phyloP scores from a whole-genome alignment of 1,140 invertebrate species.

The fruit fly (Drosophila melanogaster) region DNA sequence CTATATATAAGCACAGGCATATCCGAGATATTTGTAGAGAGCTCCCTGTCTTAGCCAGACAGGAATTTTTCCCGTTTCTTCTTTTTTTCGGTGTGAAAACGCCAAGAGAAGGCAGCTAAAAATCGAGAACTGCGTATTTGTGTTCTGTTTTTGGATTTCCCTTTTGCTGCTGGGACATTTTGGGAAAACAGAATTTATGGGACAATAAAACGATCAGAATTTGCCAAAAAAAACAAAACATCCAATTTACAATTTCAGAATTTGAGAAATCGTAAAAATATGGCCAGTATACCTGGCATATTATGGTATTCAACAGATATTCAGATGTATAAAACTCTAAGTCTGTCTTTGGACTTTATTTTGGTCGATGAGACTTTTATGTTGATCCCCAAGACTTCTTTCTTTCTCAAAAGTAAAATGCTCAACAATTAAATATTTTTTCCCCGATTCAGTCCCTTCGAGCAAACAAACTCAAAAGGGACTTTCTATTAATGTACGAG shows the following conservation, averaged over 20 bases:
- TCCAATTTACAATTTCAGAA: background rate
- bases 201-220: slow-evolving; percentile 26
- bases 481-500: slow-evolving; percentile 72
- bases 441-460: slow-evolving; percentile 5
- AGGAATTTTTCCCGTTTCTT: slow-evolving; percentile 61
- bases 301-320: background rate
- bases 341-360: slow-evolving; percentile 1
- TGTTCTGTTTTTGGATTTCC: slow-evolving; percentile 33
- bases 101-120: slow-evolving; percentile 39
- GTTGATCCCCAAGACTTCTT: slow-evolving; percentile 11
- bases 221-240: slow-evolving; percentile 7
- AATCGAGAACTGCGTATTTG: slow-evolving; percentile 49
- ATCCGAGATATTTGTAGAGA: slow-evolving; percentile 56
- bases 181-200: slow-evolving; percentile 69
- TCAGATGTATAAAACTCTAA: too few species aligned
- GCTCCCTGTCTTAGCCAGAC: slow-evolving; percentile 59
- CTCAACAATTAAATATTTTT: slow-evolving; percentile 52
- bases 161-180: slow-evolving; percentile 45
- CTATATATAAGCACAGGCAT: slow-evolving; percentile 42
- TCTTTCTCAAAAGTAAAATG: slow-evolving; percentile 37
- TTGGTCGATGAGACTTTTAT: slow-evolving; percentile 1
- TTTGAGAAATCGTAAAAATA: slow-evolving; percentile 8
- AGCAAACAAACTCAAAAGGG: slow-evolving; percentile 14
- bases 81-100: slow-evolving; percentile 40
- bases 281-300: too few species aligned